Evolutionary conservation across 1,140 invertebrate genomes (phyloP).

Genomic region (Drosophila burlai): DNA sequence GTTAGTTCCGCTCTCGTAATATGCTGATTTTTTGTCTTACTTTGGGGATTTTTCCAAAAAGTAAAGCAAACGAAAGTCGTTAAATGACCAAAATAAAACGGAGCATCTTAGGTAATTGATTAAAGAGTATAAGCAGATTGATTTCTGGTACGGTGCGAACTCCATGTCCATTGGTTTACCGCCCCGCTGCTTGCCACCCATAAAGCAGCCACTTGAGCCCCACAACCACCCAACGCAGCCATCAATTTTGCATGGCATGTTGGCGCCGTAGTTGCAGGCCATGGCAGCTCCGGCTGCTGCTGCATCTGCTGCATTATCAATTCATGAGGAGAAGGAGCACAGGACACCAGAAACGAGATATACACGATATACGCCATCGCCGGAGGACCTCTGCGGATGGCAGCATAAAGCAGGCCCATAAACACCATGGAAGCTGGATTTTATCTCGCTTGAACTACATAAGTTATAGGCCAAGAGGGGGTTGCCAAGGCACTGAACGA

Average conservation of each 20-base stretch:
- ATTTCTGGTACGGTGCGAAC: slow-evolving; percentile 6
- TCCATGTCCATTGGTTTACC: background rate
- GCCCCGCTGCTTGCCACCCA: slow-evolving; percentile 3
- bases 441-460: slow-evolving; percentile 61
- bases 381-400: slow-evolving; percentile 43
- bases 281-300: slow-evolving; percentile 57
- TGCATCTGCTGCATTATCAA: slow-evolving; percentile 80
- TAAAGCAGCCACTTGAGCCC: slow-evolving; percentile 49
- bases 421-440: slow-evolving; percentile 63
- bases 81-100: background rate
- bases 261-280: slow-evolving; percentile 50
- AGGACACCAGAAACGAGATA: slow-evolving; percentile 26
- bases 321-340: slow-evolving; percentile 66
- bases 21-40: slow-evolving; percentile 14
- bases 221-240: slow-evolving; percentile 44
- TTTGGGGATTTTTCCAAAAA: slow-evolving; percentile 1
- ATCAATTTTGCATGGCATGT: slow-evolving; percentile 70
- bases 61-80: background rate
- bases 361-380: slow-evolving; percentile 26
- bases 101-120: slow-evolving; percentile 33
- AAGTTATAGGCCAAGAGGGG: slow-evolving; percentile 53
- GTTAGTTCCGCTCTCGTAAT: slow-evolving; percentile 25
- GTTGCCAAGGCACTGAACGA: slow-evolving; percentile 14
- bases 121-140: slow-evolving; percentile 11
- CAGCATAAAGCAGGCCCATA: slow-evolving; percentile 62